Conservation (phyloP, 2,888 invertebrate genomes). For the Acrocyrtus sp. region DNA sequence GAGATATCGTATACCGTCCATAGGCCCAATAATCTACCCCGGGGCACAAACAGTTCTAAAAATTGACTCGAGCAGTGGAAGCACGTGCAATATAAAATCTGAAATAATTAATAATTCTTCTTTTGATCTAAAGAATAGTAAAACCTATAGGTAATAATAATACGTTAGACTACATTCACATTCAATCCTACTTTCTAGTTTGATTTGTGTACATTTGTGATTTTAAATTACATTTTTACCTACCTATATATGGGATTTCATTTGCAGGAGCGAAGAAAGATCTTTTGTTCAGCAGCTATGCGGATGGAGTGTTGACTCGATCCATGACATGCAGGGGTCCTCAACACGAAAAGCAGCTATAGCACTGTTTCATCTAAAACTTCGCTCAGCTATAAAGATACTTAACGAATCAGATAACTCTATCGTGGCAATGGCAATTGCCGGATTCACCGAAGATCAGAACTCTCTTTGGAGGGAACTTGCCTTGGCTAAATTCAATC, state of each 20-base stretch:
- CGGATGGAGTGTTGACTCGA: slow-evolving; percentile 86
- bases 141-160: slow-evolving; percentile 62
- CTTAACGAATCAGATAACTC: slow-evolving; percentile 71
- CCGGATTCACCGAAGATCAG: slow-evolving; percentile 85
- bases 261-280: slow-evolving; percentile 77
- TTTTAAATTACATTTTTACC: slow-evolving; percentile 53
- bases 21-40: slow-evolving; percentile 57
- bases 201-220: neutral
- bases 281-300: slow-evolving; percentile 85
- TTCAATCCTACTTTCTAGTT: slow-evolving; percentile 1
- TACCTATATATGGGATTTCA: slow-evolving; percentile 1
- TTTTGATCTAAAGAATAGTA: slow-evolving; percentile 59
- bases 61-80: slow-evolving; percentile 49
- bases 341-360: slow-evolving; percentile 89
- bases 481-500: slow-evolving; percentile 77
- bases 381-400: slow-evolving; percentile 86
- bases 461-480: slow-evolving; percentile 82
- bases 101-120: slow-evolving; percentile 61
- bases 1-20: slow-evolving; percentile 57
- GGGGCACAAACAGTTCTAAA: slow-evolving; percentile 58
- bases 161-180: neutral
- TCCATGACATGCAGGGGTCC: slow-evolving; percentile 72
- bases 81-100: slow-evolving; percentile 54
- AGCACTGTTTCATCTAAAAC: slow-evolving; percentile 87
- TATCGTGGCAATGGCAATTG: slow-evolving; percentile 64